phyloP scores from a whole-genome alignment of 2,797 vertebrate species.

The Enteromius mattozi region DNA sequence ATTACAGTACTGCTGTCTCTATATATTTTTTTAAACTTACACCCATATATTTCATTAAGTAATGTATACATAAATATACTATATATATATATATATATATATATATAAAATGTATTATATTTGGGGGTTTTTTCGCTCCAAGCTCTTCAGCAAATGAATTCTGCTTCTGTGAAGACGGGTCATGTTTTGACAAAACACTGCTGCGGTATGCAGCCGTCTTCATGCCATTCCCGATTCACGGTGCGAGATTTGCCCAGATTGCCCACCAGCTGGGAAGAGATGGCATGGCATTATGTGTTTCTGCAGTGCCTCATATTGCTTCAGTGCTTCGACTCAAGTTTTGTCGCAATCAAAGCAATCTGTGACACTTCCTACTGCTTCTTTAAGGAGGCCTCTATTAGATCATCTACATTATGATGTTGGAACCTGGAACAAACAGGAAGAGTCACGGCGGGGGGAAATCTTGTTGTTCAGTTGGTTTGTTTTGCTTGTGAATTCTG shows the following conservation, averaged over 20 bases:
- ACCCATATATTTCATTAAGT: background rate
- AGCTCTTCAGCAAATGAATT: slow-evolving; percentile 17
- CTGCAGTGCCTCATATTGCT: slow-evolving; percentile 42
- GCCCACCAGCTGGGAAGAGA: slow-evolving; percentile 59
- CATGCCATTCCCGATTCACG: slow-evolving; percentile 30
- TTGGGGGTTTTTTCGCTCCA: background rate
- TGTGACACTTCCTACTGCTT: slow-evolving; percentile 39
- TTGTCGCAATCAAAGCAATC: slow-evolving; percentile 57
- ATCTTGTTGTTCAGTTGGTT: slow-evolving; percentile 19
- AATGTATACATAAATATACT: background rate
- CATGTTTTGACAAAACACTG: slow-evolving; percentile 52
- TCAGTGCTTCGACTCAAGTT: slow-evolving; percentile 41
- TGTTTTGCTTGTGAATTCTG: slow-evolving; percentile 54
- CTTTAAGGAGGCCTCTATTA: slow-evolving; percentile 37
- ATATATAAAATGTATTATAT: background rate
- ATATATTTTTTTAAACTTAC: background rate
- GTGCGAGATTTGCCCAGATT: slow-evolving; percentile 46
- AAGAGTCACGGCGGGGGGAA: slow-evolving; percentile 18
- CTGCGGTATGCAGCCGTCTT: slow-evolving; percentile 23
- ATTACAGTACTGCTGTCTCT: background rate
- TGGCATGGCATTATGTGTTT: slow-evolving; percentile 48
- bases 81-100: background rate
- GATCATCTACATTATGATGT: slow-evolving; percentile 39
- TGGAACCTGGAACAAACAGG: slow-evolving; percentile 31
- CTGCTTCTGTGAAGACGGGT: slow-evolving; percentile 37